Conservation (phyloP, 2,888 invertebrate genomes). For the Nasonia oneida region DNA sequence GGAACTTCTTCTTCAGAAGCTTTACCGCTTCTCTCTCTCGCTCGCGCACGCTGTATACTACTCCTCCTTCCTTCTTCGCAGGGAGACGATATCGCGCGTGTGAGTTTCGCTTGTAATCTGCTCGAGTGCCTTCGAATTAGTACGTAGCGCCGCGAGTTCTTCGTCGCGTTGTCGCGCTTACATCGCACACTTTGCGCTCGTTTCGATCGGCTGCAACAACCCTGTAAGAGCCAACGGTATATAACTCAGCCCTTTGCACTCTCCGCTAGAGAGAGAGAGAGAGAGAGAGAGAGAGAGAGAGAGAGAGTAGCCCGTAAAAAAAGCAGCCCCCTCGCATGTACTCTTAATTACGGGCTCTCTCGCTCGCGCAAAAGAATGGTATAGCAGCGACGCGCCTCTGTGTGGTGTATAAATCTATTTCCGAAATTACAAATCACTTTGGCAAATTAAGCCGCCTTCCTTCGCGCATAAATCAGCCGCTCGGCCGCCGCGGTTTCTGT, state of each 20-base stretch:
- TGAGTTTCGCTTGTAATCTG: constrained; percentile 32
- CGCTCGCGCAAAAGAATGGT: background rate
- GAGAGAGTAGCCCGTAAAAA: background rate
- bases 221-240: background rate
- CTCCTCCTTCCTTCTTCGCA: background rate
- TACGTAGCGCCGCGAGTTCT: constrained; percentile 30
- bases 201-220: constrained; percentile 8
- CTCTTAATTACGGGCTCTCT: constrained; percentile 30
- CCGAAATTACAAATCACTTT: constrained; percentile 60
- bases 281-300: background rate
- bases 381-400: background rate
- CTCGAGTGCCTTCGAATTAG: constrained; percentile 37
- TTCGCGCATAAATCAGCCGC: constrained; percentile 48
- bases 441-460: constrained; percentile 52
- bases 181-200: background rate
- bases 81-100: background rate
- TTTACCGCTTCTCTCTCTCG: too few species aligned
- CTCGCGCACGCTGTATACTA: background rate
- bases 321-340: background rate
- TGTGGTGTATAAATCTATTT: constrained; percentile 39
- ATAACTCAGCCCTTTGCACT: background rate
- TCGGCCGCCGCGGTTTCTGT: background rate
- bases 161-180: background rate
- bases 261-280: background rate
- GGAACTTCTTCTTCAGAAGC: background rate